A percentile compares a stretch with the other conserved stretches of the same genome.
These are phyloP conservation scores for Opisthocomus hoazin DNA, from an alignment of 2,113 vertebrate genomes.

Conservation along the genomic window DNA sequence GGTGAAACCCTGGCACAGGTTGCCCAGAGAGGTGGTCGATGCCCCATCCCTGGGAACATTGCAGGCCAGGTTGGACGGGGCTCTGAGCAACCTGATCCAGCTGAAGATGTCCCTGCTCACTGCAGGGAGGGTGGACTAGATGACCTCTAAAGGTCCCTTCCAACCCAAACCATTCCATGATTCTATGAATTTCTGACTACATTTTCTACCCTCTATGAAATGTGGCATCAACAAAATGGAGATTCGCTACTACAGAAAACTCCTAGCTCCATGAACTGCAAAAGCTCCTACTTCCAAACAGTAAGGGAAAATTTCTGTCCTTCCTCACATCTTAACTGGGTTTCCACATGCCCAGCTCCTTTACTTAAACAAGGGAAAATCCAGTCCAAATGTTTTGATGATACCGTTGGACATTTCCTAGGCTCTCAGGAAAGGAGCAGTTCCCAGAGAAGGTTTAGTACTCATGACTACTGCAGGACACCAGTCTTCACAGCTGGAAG, in stretches of 20 bases:
- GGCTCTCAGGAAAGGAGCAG: background rate
- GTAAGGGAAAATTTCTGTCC: background rate
- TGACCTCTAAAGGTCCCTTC: too few relatives aligned
- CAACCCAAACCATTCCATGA: too few relatives aligned
- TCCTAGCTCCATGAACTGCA: rapidly evolving
- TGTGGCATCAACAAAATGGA: background rate
- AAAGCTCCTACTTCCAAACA: background rate
- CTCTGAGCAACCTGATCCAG: too few relatives aligned
- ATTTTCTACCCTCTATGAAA: background rate
- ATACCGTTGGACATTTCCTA: rapidly evolving
- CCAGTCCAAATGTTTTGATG: background rate
- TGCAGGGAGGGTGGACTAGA: too few relatives aligned
- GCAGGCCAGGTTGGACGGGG: too few relatives aligned
- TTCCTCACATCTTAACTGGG: background rate
- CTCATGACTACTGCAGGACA: background rate
- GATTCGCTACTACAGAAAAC: background rate
- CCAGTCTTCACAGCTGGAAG: background rate
- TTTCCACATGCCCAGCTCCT: background rate
- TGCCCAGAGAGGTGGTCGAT: too few relatives aligned
- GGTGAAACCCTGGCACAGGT: too few relatives aligned
- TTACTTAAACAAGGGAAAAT: background rate
- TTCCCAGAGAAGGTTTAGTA: background rate
- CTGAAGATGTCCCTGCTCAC: too few relatives aligned
- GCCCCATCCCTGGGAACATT: too few relatives aligned
- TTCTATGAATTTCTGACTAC: background rate